Evolutionary conservation across 2,113 vertebrate genomes (phyloP), one percentile per base, ranked within the genome.

Genomic region (Seriola quinqueradiata): DNA sequence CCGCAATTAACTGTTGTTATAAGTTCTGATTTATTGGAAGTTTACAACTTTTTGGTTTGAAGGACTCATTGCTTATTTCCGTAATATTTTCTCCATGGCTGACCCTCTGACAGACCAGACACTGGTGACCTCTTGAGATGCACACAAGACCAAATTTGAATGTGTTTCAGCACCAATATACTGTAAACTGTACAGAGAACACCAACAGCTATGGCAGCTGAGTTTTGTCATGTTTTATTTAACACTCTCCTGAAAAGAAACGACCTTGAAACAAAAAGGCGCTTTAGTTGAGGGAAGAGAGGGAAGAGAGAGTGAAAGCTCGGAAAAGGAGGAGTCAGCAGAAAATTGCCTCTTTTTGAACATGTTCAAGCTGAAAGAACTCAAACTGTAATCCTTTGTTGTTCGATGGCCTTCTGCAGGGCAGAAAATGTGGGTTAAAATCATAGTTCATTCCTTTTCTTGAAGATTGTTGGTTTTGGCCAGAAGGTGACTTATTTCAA

Each of bases 141-240:
- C 36, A 57, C 40, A 55, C 36, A 6, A 34, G 25, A 21, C 36
- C 19, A 65, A 13, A 77, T 74, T 34, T 74, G 21, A 74, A 68
- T 67, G 40, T 67, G 42, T 25, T 75, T 79, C 79, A 69, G 25
- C 28, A 13, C 25, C 21, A 12, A 38, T 36, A 46, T 40, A 36
- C 68, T 54, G 34, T 3, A 55, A 67, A 63, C 23, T 14, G 34
- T 55, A 83, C 6, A 17, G 71, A 81, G 14, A 23, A 19, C 66
- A 61, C 55, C 57, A 68, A 17, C 58, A 77, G 50, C 32, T 75
- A 57, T 32, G 4, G 4, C 50, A 36, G 44, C 70, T 54, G 54
- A 65, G 70, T 17, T 82, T 40, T 42, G 48, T 38, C 28, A 86
- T 92, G 83, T 88, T 90, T 91, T 87, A 91, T 91, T 92, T 79